These are phyloP conservation scores for Muscicapa adusta DNA, from an alignment of 2,113 vertebrate species.

Conservation along the genomic window DNA sequence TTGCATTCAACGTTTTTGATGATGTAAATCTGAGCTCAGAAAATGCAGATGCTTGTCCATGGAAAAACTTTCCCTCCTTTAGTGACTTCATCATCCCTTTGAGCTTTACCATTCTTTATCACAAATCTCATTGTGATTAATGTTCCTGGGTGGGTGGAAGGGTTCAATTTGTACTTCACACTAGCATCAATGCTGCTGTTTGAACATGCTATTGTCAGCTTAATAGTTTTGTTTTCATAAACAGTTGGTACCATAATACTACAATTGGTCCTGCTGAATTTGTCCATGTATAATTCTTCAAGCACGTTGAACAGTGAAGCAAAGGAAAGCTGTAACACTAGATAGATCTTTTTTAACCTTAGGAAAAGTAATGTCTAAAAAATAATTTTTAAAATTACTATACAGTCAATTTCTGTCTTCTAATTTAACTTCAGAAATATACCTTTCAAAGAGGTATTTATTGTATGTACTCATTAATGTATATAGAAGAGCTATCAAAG, in stretches of 20 bases:
- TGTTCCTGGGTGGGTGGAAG: background rate
- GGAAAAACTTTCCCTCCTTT: background rate
- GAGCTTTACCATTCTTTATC: background rate
- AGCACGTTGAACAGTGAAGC: background rate
- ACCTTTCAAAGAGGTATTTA: slow-evolving; percentile 19
- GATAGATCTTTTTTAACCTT: background rate
- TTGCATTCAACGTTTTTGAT: background rate
- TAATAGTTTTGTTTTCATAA: slow-evolving; percentile 52
- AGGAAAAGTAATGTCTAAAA: background rate
- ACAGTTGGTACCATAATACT: slow-evolving; percentile 27
- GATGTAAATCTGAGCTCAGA: background rate
- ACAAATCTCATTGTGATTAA: background rate
- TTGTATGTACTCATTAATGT: slow-evolving; percentile 25
- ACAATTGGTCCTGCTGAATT: slow-evolving; percentile 21
- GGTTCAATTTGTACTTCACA: slow-evolving; percentile 36
- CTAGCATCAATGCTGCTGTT: slow-evolving; percentile 28
- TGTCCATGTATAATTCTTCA: background rate
- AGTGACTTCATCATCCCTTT: background rate
- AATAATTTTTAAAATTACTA: background rate
- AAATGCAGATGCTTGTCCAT: background rate
- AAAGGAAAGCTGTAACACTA: background rate
- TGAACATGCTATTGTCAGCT: slow-evolving; percentile 42
- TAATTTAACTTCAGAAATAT: slow-evolving; percentile 45
- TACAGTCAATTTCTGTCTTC: slow-evolving; percentile 19
- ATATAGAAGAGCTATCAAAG: slow-evolving; percentile 3